Conservation (phyloP, 2,797 vertebrate genomes). For the Girardinus metallicus region DNA sequence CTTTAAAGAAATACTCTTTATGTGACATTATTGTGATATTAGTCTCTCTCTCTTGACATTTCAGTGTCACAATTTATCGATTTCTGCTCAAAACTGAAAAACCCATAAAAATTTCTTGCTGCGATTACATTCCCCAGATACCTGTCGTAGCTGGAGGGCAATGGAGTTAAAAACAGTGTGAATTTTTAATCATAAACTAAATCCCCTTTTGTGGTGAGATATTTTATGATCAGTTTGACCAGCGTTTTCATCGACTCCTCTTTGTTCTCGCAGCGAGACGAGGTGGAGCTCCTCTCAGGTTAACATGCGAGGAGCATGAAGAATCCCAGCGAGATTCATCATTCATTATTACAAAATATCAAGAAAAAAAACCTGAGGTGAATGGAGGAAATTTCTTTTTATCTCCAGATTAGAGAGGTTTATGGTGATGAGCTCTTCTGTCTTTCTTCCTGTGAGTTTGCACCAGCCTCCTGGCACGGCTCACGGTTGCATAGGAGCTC, state of each 20-base stretch:
- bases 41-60: neutral
- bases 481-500: conserved; percentile 56
- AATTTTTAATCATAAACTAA: neutral
- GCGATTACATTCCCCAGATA: neutral
- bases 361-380: neutral
- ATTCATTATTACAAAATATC: conserved; percentile 19
- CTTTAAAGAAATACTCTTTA: neutral
- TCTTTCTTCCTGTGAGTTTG: conserved; percentile 33
- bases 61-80: neutral
- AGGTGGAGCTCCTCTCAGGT: neutral
- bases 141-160: neutral
- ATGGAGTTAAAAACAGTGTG: neutral
- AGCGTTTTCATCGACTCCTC: neutral
- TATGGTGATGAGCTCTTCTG: conserved; percentile 39
- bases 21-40: neutral
- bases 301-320: no score
- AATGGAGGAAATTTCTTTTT: conserved; percentile 20
- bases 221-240: neutral
- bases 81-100: neutral
- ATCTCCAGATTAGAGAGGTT: conserved; percentile 30
- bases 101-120: neutral
- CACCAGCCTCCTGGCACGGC: conserved; percentile 44
- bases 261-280: neutral
- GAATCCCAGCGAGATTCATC: neutral
- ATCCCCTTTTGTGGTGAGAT: neutral